Evolutionary conservation across 2,113 vertebrate genomes (phyloP).

Genomic region (Microcebus griseorufus): DNA sequence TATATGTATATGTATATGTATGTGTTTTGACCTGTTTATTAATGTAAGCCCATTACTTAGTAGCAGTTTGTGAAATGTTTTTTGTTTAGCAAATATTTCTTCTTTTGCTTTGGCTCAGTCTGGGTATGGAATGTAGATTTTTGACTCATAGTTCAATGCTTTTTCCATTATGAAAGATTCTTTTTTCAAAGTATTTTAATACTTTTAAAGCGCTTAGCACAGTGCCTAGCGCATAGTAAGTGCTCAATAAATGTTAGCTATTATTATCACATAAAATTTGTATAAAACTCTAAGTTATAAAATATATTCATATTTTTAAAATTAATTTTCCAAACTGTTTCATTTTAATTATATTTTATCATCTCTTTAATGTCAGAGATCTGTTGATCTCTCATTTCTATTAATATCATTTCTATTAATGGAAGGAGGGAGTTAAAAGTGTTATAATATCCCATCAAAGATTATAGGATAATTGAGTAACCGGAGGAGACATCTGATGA

Average conservation of each 20-base stretch:
- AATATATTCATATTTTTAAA: conserved; percentile 26
- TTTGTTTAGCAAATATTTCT: conserved; percentile 65
- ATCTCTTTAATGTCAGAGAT: conserved; percentile 39
- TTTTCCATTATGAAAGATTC: conserved; percentile 35
- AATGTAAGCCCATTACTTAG: not conserved
- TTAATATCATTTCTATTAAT: conserved; percentile 43
- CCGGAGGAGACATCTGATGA: not conserved
- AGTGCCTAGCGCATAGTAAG: conserved; percentile 78
- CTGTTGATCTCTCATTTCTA: not conserved
- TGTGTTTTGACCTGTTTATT: not conserved
- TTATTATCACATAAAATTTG: conserved; percentile 33
- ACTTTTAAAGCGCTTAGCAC: conserved; percentile 63
- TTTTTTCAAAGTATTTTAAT: conserved; percentile 39
- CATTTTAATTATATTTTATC: conserved; percentile 46
- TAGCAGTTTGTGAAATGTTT: not conserved
- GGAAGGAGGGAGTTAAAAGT: not conserved
- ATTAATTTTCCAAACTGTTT: conserved; percentile 45
- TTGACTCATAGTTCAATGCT: conserved; percentile 34
- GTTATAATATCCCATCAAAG: not conserved
- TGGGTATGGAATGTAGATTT: conserved; percentile 42
- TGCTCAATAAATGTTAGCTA: conserved; percentile 77
- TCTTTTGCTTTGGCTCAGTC: conserved; percentile 42
- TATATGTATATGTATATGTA: not conserved
- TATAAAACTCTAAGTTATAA: conserved; percentile 49
- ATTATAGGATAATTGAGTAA: conserved; percentile 17